Evolutionary conservation across 1,140 invertebrate species (phyloP).

Genomic region (Drosophila elegans): DNA sequence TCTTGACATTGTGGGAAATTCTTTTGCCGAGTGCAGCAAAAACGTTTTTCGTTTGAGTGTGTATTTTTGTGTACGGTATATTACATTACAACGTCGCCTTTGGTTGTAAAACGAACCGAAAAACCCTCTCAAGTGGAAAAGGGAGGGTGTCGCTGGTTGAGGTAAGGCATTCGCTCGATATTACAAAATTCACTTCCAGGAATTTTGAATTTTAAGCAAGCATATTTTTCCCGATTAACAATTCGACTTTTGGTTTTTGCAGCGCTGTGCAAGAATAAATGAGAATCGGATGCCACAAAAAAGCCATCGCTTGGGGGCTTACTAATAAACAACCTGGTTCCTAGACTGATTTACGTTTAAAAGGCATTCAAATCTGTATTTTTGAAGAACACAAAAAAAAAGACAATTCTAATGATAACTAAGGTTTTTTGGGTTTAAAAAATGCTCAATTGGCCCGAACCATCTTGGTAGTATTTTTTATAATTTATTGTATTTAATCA

Average conservation of each 20-base stretch:
- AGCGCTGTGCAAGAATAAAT: slow-evolving; percentile 24
- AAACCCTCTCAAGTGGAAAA: slow-evolving; percentile 18
- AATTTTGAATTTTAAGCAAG: slow-evolving; percentile 51
- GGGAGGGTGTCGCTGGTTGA: not conserved
- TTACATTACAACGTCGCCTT: slow-evolving; percentile 57
- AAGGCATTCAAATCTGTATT: no score
- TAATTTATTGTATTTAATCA: no score
- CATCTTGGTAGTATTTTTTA: no score
- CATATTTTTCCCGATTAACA: slow-evolving; percentile 14
- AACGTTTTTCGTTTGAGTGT: slow-evolving; percentile 20
- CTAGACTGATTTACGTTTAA: not conserved
- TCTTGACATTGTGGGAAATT: slow-evolving; percentile 77
- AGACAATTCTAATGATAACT: no score
- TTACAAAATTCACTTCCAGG: slow-evolving; percentile 72
- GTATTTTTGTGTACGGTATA: slow-evolving; percentile 23
- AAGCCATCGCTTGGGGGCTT: not conserved
- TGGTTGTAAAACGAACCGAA: slow-evolving; percentile 53
- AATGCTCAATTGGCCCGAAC: no score
- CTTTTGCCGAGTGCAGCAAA: slow-evolving; percentile 70
- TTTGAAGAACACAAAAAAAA: not conserved
- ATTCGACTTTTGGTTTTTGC: slow-evolving; percentile 38
- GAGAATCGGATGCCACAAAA: slow-evolving; percentile 5
- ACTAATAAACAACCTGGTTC: not conserved
- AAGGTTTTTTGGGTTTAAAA: no score
- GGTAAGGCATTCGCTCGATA: slow-evolving; percentile 34